Percentiles rank a stretch among this genome's conserved stretches.
phyloP scores from a whole-genome alignment of 1,140 invertebrate genomes.

The Lordiphosa collinella region DNA sequence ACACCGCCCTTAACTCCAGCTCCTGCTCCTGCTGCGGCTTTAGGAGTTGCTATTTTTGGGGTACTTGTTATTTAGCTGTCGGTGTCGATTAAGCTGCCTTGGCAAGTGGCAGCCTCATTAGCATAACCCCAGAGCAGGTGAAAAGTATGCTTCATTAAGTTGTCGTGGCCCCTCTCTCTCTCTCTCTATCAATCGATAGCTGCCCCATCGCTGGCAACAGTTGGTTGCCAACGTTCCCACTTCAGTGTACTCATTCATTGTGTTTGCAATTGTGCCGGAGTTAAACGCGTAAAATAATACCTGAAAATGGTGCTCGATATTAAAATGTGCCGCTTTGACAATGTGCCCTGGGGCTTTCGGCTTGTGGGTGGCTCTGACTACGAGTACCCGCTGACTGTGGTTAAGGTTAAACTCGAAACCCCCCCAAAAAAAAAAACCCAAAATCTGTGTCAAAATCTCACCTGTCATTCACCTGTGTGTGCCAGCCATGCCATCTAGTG shows the following conservation, averaged over 20 bases:
- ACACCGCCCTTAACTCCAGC: too few species aligned
- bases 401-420: constrained; percentile 86
- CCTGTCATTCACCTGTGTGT: constrained; percentile 29
- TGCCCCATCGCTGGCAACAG: constrained; percentile 45
- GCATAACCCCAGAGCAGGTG: constrained; percentile 44
- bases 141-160: constrained; percentile 66
- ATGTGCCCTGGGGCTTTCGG: constrained; percentile 92
- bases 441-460: constrained; percentile 16
- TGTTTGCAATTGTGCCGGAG: constrained; percentile 4
- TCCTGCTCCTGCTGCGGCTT: not conserved
- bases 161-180: not conserved
- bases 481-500: too few species aligned
- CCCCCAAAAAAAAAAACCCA: not conserved
- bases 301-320: constrained; percentile 81
- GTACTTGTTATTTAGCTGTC: constrained; percentile 54
- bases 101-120: constrained; percentile 55
- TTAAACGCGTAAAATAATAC: constrained; percentile 9
- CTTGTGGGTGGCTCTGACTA: constrained; percentile 92
- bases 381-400: constrained; percentile 88
- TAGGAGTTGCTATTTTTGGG: not conserved
- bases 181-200: constrained; percentile 8
- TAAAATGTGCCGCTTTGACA: constrained; percentile 84
- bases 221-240: constrained; percentile 59
- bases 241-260: constrained; percentile 5
- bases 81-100: constrained; percentile 36